Base-by-base conservation (phyloP, 2,113 vertebrate species). In the Zingel zingel region DNA sequence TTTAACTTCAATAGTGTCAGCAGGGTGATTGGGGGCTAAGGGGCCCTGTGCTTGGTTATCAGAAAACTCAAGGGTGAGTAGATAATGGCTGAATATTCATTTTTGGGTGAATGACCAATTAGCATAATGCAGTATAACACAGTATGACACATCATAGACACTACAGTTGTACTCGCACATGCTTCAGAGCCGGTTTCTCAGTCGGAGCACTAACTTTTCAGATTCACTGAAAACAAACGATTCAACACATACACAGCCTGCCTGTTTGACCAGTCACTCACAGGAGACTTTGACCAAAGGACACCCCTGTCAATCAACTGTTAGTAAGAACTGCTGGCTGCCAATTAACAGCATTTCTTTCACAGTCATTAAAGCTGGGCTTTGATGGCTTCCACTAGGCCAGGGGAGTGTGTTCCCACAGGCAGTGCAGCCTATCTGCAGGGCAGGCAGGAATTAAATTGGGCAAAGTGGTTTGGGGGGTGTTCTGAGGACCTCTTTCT, bases 281-380 rank as follows among this genome's bases (percentile, higher is more conserved):
- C 1, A 9, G 43, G n/a, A 50, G 30, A 64, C 21, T 83, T 11
- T 65, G 51, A 66, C 78, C 25, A 33, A 78, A 74, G 59, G 25
- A 5, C 45, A 33, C n/a, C 18, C 19, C 64, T 81, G 48, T 65
- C 72, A 79, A 23, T 83, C 79, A 85, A 73, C 81, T 33, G 12
- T 59, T 13, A 75, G 53, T 39, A 63, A 27, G 68, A 84, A 48
- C 81, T 47, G 59, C 81, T 75, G 73, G 54, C 59, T 39, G 62
- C 81, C 76, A 88, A 87, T 93, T 88, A 90, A 81, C 62, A 68
- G 57, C 68, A 86, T 87, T 89, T 53, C 39, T 66, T 73, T 87
- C 56, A 23, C 76, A 79, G 83, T 65, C 79, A 85, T 88, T 87
- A 87, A 85, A 78, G 64, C 45, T 0, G 33, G 8, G 54, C 74